Conservation (phyloP, 2,797 vertebrate species). For the Tapera naevia region DNA sequence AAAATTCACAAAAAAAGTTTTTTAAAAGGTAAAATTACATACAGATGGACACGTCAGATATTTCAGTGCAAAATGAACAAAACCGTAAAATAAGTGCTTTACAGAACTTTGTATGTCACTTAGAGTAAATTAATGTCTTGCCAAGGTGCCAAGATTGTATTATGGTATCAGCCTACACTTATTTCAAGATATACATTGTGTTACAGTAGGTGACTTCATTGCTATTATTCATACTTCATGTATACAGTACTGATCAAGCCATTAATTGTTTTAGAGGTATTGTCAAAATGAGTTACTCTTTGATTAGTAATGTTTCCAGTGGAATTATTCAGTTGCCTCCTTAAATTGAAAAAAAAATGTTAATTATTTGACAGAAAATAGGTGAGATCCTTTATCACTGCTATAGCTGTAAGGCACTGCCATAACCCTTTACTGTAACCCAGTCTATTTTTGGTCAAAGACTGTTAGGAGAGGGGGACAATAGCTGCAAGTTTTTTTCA, state of each 20-base stretch:
- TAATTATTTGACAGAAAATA: constrained; percentile 22
- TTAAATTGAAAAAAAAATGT: not conserved
- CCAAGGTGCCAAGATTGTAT: not conserved
- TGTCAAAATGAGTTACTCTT: constrained; percentile 23
- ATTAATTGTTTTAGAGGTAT: not conserved
- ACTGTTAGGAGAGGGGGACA: not conserved
- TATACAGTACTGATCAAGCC: not conserved
- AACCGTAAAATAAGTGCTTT: not conserved
- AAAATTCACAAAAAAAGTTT: not conserved
- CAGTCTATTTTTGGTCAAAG: not conserved
- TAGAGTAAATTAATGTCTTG: not conserved
- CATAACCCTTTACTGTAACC: not conserved
- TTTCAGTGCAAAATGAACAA: not conserved
- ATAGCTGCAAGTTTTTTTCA: not conserved
- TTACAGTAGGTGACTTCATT: not conserved
- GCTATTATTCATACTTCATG: not conserved
- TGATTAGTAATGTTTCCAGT: constrained; percentile 14
- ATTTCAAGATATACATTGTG: not conserved
- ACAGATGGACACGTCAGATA: not conserved
- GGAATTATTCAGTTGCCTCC: not conserved
- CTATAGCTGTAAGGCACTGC: not conserved
- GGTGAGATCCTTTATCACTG: not conserved
- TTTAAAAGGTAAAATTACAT: not conserved
- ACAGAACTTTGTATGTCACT: not conserved
- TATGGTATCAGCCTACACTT: not conserved